phyloP scores from a whole-genome alignment of 37 sponge, comb jelly and placozoan species.

The Spongia lamella region DNA sequence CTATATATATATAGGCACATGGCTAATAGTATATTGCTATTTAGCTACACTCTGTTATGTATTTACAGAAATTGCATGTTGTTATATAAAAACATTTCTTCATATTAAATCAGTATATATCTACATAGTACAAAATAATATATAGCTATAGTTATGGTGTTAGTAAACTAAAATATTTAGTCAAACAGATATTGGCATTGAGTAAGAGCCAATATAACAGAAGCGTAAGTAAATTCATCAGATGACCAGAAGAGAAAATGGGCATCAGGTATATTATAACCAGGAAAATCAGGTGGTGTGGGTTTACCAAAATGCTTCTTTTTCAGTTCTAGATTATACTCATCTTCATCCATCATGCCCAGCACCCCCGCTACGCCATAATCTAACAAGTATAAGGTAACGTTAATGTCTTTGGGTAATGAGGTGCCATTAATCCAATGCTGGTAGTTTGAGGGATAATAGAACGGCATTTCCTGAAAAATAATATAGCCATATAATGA shows the following conservation, averaged over 20 bases:
- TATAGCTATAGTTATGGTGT: too few species aligned
- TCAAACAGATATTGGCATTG: slow-evolving; percentile 28
- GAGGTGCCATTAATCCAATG: slow-evolving; percentile 40
- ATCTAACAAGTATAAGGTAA: not conserved
- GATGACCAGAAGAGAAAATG: slow-evolving; percentile 49
- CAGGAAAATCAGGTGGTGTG: slow-evolving; percentile 48
- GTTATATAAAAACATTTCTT: too few species aligned
- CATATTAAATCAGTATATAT: too few species aligned
- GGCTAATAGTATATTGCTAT: too few species aligned
- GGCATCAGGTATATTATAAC: slow-evolving; percentile 32
- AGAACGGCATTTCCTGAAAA: slow-evolving; percentile 36
- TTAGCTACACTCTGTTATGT: too few species aligned
- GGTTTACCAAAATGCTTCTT: slow-evolving; percentile 24
- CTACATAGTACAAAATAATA: too few species aligned
- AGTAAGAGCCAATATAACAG: slow-evolving; percentile 49
- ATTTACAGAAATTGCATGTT: too few species aligned
- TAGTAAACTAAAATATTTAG: too few species aligned
- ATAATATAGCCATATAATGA: too few species aligned
- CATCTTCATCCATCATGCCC: slow-evolving; percentile 31
- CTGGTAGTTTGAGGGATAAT: slow-evolving; percentile 37
- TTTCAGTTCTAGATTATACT: slow-evolving; percentile 30
- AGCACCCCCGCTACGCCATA: slow-evolving; percentile 21
- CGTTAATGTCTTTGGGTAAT: slow-evolving; percentile 1
- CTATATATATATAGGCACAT: too few species aligned
- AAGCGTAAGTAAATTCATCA: slow-evolving; percentile 36